Conservation (phyloP, 2,888 invertebrate species). For the Camponotus fellah region DNA sequence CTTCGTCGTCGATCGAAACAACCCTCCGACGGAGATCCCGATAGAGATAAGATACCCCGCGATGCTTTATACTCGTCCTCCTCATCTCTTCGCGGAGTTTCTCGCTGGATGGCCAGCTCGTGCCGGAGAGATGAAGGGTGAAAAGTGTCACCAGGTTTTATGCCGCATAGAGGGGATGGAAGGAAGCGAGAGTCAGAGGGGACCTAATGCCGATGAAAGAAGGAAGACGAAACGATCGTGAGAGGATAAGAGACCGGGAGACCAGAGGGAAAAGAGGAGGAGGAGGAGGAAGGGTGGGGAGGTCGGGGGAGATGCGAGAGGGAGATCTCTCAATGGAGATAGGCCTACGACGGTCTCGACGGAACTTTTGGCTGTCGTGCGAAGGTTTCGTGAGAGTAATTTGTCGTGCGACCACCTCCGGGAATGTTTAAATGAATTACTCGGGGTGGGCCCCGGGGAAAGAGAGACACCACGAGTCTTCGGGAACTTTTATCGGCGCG, state of each 20-base stretch:
- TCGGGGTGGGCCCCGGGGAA: slow-evolving; percentile 75
- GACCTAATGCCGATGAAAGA: slow-evolving; percentile 50
- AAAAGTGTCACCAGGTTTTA: slow-evolving; percentile 81
- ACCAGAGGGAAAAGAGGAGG: background rate
- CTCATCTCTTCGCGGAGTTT: slow-evolving; percentile 22
- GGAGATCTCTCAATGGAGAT: slow-evolving; percentile 84
- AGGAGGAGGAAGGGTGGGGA: slow-evolving; percentile 20
- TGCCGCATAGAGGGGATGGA: slow-evolving; percentile 57
- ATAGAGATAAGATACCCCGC: slow-evolving; percentile 53
- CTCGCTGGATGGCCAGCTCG: slow-evolving; percentile 69
- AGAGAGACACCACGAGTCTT: slow-evolving; percentile 69
- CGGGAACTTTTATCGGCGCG: slow-evolving; percentile 85
- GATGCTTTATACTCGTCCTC: slow-evolving; percentile 40
- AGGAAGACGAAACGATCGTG: slow-evolving; percentile 50
- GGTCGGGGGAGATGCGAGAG: slow-evolving; percentile 56
- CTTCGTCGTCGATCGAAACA: slow-evolving; percentile 49
- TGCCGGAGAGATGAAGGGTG: slow-evolving; percentile 76
- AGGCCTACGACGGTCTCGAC: slow-evolving; percentile 73
- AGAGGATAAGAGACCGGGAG: slow-evolving; percentile 6
- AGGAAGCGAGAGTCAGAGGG: slow-evolving; percentile 40
- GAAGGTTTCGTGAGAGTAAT: slow-evolving; percentile 84
- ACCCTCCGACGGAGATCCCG: slow-evolving; percentile 43
- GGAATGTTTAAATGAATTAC: slow-evolving; percentile 86
- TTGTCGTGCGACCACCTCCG: slow-evolving; percentile 86
- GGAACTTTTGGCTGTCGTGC: slow-evolving; percentile 78